phyloP scores from a whole-genome alignment of 2,888 invertebrate genomes.

The Glaucopsyche alexis region DNA sequence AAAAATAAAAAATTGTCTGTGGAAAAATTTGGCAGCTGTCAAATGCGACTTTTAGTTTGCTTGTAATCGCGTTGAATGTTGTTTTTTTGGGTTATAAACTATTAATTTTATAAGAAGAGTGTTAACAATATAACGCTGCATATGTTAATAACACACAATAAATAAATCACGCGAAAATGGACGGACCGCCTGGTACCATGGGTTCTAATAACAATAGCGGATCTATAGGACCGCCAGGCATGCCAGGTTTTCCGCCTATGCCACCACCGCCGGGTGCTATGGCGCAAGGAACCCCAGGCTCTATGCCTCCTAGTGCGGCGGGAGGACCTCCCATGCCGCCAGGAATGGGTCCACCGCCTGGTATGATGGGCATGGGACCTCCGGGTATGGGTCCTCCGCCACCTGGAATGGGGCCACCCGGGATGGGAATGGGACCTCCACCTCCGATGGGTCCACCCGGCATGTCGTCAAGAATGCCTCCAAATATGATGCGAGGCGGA shows the following conservation, averaged over 20 bases:
- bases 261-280: constrained; percentile 47
- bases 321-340: constrained; percentile 40
- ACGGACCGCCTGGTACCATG: constrained; percentile 66
- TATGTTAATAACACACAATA: constrained; percentile 20
- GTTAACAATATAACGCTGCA: not conserved
- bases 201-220: constrained; percentile 56
- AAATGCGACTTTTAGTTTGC: not conserved
- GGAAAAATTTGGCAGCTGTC: not conserved
- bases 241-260: constrained; percentile 48
- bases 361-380: constrained; percentile 51
- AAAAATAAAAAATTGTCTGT: too few species aligned
- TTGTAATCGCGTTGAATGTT: not conserved
- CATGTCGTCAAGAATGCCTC: constrained; percentile 64
- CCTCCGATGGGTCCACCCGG: constrained; percentile 57
- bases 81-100: constrained; percentile 9
- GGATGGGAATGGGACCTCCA: constrained; percentile 55
- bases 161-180: constrained; percentile 49
- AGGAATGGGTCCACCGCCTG: constrained; percentile 49
- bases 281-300: constrained; percentile 51
- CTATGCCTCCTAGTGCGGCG: constrained; percentile 53
- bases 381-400: constrained; percentile 43
- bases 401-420: constrained; percentile 50
- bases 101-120: not conserved
- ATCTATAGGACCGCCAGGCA: constrained; percentile 50
- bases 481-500: constrained; percentile 60